These are phyloP conservation scores for Agrilus cyanescens DNA, from an alignment of 2,888 invertebrate genomes.

Conservation along the genomic window DNA sequence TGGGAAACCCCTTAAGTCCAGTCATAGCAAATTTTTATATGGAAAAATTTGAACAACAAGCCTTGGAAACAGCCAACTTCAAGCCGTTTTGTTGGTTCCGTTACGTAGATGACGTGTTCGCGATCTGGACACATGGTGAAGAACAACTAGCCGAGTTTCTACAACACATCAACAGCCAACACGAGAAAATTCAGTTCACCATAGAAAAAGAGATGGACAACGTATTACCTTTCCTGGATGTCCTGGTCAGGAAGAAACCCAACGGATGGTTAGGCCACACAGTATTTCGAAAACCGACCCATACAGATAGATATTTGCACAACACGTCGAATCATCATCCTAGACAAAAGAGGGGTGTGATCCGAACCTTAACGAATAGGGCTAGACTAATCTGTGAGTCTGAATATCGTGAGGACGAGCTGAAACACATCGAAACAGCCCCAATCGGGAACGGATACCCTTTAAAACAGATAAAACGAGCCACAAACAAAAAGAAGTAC, in stretches of 20 bases:
- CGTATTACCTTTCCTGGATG: constrained; percentile 2
- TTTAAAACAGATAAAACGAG: too few relatives aligned
- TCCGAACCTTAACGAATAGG: not conserved
- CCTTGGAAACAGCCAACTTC: too few relatives aligned
- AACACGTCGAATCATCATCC: too few relatives aligned
- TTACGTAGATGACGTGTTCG: too few relatives aligned
- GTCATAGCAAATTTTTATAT: too few relatives aligned
- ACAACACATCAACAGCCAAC: not conserved
- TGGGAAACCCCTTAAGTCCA: constrained; percentile 14
- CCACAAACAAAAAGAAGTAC: too few relatives aligned
- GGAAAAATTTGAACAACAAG: constrained; percentile 13
- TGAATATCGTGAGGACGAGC: not conserved
- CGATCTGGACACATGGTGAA: too few relatives aligned
- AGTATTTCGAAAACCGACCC: not conserved
- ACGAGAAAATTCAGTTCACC: constrained; percentile 2
- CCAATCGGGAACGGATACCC: too few relatives aligned
- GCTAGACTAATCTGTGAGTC: not conserved
- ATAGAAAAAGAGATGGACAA: constrained; percentile 3
- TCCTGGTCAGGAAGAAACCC: not conserved
- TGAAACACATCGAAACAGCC: too few relatives aligned
- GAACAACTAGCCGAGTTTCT: not conserved
- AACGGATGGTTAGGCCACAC: not conserved
- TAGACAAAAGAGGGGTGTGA: not conserved
- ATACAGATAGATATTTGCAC: not conserved
- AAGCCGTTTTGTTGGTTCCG: too few relatives aligned